Evolutionary conservation across 2,888 invertebrate genomes (phyloP), one percentile per base, ranked within the genome.

Genomic region (Blastobasis adustella): DNA sequence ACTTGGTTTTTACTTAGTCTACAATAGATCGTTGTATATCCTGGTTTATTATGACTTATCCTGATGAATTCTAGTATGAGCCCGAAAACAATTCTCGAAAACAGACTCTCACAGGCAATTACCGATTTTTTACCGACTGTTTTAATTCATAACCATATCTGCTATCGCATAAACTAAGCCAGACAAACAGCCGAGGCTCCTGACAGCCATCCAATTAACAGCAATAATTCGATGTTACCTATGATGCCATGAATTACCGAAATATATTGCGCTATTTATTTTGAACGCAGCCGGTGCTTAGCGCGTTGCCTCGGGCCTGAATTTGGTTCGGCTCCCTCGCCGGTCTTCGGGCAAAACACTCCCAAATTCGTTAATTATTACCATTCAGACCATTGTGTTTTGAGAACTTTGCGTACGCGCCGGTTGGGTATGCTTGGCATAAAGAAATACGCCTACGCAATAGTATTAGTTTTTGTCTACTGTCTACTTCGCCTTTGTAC

Each of bases 151-250:
- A 2, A 41, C 8, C 41, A 41, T 41, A 41, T 41, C 9, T 8
- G 41, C 23, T 23, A 23, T 23, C 23, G 23, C 3, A 23, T 23
- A 23, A 23, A 23, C 23, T 23, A 23, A 23, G 23, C 23, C 23
- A 23, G 23, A 3, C 23, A 73, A 65, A 69, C 70, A 72, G 73
- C 71, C 66, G 66, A 67, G 71, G 62, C 65, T 56, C 58, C 65
- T 70, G 69, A 71, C 73, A 67, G 71, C 67, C 67, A 67, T 67
- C 66, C 77, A 76, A 81, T 79, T 77, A 79, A 76, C 73, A 68
- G 70, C 73, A 71, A 76, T 79, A 76, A 78, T 79, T 76, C 68
- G 67, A 69, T 66, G 59, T 66, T 62, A 63, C 59, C 65, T 71
- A 63, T 65, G 67, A 59, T 63, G 37, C 23, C 8, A 46, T 37